phyloP scores from a whole-genome alignment of 2,797 vertebrate species.

The Linurgus olivaceus region DNA sequence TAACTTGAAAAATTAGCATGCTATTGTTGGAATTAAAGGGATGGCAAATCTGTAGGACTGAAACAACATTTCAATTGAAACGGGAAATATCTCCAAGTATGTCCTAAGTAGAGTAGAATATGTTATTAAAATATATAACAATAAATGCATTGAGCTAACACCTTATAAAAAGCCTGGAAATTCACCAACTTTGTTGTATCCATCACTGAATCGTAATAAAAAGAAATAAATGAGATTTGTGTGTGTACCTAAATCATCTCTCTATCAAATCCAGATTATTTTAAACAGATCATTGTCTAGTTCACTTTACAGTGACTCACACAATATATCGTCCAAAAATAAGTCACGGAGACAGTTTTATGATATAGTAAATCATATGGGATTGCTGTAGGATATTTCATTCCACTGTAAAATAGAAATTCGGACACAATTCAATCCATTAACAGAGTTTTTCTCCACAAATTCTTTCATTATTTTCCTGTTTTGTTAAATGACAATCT shows the following conservation, averaged over 20 bases:
- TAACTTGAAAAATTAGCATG: background rate
- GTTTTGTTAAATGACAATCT: background rate
- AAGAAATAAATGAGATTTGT: background rate
- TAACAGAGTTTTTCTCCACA: background rate
- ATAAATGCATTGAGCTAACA: background rate
- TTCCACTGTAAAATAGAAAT: background rate
- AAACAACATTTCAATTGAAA: background rate
- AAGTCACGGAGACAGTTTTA: background rate
- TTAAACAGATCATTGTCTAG: background rate
- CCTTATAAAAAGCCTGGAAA: background rate
- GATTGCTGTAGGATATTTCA: background rate
- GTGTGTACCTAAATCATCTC: background rate
- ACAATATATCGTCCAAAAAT: background rate
- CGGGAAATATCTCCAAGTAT: background rate
- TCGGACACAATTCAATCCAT: background rate
- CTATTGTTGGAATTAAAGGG: background rate
- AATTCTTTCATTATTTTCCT: background rate
- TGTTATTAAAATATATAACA: background rate
- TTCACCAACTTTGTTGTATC: background rate
- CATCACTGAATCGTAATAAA: background rate
- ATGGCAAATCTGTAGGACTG: background rate
- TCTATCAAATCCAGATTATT: background rate
- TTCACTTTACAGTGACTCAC: background rate
- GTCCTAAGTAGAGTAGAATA: background rate
- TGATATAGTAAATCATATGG: background rate